These are phyloP conservation scores for Stichopus horrens DNA, from an alignment of 53 echinoderm and acorn worm species.

Conservation along the genomic window DNA sequence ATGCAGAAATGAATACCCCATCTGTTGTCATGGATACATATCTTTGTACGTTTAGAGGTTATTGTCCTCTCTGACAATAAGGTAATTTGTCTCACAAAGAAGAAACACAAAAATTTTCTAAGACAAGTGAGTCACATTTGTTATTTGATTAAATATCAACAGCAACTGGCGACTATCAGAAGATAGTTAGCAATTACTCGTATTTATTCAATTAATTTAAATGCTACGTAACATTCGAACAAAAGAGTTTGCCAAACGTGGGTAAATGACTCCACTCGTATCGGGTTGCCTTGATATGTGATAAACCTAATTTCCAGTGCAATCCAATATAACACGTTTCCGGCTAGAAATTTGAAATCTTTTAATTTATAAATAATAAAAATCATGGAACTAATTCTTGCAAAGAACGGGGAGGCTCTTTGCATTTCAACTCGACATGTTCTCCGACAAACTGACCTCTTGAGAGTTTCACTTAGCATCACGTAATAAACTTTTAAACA, in stretches of 20 bases:
- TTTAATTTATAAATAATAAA: background rate
- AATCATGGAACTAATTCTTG: too few species aligned
- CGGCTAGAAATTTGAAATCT: background rate
- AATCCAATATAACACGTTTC: background rate
- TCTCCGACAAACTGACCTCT: background rate
- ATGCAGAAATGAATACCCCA: background rate
- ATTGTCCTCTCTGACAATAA: background rate
- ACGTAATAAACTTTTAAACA: too few species aligned
- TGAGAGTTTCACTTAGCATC: too few species aligned
- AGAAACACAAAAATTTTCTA: background rate
- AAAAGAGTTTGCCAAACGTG: background rate
- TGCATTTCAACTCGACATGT: background rate
- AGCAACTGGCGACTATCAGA: background rate
- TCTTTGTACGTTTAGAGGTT: background rate
- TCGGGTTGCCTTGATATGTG: background rate
- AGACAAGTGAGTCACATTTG: background rate
- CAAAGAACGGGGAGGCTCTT: too few species aligned
- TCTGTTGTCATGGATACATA: background rate
- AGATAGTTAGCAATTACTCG: background rate
- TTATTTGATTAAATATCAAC: background rate
- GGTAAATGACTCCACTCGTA: background rate
- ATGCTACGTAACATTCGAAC: background rate
- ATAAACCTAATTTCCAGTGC: background rate
- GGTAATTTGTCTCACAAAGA: background rate
- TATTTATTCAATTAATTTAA: background rate